Percentiles rank a stretch among this genome's conserved stretches.
These are phyloP conservation scores for Synergus japonicus DNA, from an alignment of 2,888 invertebrate species.

Conservation along the genomic window DNA sequence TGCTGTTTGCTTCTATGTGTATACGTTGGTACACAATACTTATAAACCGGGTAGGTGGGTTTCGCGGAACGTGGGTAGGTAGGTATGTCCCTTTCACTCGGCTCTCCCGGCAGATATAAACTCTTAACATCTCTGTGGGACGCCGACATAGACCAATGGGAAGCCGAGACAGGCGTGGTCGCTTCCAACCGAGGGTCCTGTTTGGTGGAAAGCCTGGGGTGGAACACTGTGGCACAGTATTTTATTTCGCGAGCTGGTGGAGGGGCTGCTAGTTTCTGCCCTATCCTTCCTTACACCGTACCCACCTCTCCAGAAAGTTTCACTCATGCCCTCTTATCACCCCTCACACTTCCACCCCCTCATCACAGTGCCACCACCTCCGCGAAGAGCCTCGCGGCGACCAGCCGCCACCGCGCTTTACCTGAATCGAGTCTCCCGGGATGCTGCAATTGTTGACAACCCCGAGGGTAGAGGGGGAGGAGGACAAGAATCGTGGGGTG, in stretches of 20 bases:
- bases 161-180: conserved; percentile 61
- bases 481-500: conserved; percentile 46
- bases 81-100: conserved; percentile 68
- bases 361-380: conserved; percentile 52
- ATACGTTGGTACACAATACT: conserved; percentile 52
- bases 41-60: conserved; percentile 62
- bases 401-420: conserved; percentile 46
- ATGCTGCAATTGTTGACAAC: conserved; percentile 75
- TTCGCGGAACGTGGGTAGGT: conserved; percentile 58
- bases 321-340: conserved; percentile 44
- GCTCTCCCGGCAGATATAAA: conserved; percentile 67
- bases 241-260: conserved; percentile 69
- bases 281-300: conserved; percentile 59
- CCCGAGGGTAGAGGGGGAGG: conserved; percentile 57
- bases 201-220: conserved; percentile 69
- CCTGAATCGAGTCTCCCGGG: conserved; percentile 68
- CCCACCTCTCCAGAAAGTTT: conserved; percentile 53
- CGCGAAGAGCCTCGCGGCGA: conserved; percentile 50
- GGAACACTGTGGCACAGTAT: conserved; percentile 75
- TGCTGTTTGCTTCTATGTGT: conserved; percentile 53
- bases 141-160: conserved; percentile 63
- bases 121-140: conserved; percentile 69
- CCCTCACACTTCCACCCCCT: conserved; percentile 39
- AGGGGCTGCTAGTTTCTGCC: conserved; percentile 69
- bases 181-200: conserved; percentile 53